Conservation (phyloP, 2,797 vertebrate species). For the Lutjanus campechanus region DNA sequence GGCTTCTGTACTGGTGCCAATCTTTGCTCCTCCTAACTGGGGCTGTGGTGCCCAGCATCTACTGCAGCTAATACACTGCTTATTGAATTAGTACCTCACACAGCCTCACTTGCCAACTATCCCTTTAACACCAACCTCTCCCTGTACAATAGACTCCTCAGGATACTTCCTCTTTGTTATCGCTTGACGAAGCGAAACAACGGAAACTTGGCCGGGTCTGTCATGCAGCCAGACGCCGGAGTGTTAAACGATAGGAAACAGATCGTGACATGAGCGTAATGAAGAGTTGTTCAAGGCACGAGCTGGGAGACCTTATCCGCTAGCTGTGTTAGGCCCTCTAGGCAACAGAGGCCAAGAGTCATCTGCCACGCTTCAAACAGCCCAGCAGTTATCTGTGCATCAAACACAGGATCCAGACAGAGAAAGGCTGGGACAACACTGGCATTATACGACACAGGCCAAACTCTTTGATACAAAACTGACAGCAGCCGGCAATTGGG, state of each 20-base stretch:
- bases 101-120: too few species aligned
- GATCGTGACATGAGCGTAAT: constrained; percentile 28
- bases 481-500: constrained; percentile 39
- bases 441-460: too few species aligned
- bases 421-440: constrained; percentile 7
- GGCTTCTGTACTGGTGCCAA: too few species aligned
- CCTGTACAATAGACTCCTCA: background rate
- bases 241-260: constrained; percentile 61
- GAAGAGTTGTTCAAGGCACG: constrained; percentile 54
- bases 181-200: constrained; percentile 42
- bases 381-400: constrained; percentile 20
- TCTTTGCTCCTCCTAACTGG: too few species aligned
- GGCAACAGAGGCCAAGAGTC: constrained; percentile 39
- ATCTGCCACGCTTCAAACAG: constrained; percentile 36
- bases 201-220: constrained; percentile 44
- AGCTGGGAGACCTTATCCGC: constrained; percentile 58
- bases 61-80: too few species aligned
- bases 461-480: too few species aligned
- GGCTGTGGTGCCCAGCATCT: too few species aligned
- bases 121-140: background rate
- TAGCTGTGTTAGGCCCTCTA: constrained; percentile 3
- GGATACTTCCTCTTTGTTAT: constrained; percentile 49
- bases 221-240: constrained; percentile 35
- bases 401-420: constrained; percentile 45
- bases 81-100: too few species aligned